A percentile compares a stretch with the other conserved stretches of the same genome.
Conservation (phyloP, 2,797 vertebrate genomes). For the Fistularia commersonii region DNA sequence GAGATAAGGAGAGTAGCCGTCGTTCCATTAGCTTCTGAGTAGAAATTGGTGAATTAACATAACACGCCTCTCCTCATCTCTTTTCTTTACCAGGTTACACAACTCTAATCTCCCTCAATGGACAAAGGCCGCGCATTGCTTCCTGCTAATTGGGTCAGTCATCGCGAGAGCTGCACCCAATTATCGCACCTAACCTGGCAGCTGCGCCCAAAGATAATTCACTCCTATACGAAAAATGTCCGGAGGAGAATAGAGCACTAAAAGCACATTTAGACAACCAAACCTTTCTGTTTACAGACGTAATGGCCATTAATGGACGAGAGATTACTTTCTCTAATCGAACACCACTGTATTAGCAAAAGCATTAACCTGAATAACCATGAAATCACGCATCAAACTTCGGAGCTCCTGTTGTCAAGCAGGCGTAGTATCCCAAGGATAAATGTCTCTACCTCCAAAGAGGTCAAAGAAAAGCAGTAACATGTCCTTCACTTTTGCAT, state of each 20-base stretch:
- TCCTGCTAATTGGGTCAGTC: slow-evolving; percentile 55
- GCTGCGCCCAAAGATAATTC: slow-evolving; percentile 26
- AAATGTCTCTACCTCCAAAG: no score
- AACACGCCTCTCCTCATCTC: slow-evolving; percentile 11
- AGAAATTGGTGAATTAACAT: slow-evolving; percentile 10
- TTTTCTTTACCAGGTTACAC: background rate
- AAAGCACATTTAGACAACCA: background rate
- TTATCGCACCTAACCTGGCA: slow-evolving; percentile 47
- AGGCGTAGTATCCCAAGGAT: background rate
- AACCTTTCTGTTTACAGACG: background rate
- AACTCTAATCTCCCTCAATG: slow-evolving; percentile 18
- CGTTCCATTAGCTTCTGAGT: background rate
- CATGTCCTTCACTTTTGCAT: no score
- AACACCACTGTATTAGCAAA: background rate
- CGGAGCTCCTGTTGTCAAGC: slow-evolving; percentile 1
- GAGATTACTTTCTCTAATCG: background rate
- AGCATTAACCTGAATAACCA: background rate
- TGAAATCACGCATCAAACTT: slow-evolving; percentile 34
- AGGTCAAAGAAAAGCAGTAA: background rate
- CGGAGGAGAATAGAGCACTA: slow-evolving; percentile 7
- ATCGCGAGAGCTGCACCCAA: slow-evolving; percentile 54
- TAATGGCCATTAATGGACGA: background rate
- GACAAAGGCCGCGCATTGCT: slow-evolving; percentile 57
- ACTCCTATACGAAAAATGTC: slow-evolving; percentile 27
- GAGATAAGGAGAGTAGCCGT: background rate